These are phyloP conservation scores for Rynchops niger DNA, from an alignment of 2,113 vertebrate species.

Conservation along the genomic window DNA sequence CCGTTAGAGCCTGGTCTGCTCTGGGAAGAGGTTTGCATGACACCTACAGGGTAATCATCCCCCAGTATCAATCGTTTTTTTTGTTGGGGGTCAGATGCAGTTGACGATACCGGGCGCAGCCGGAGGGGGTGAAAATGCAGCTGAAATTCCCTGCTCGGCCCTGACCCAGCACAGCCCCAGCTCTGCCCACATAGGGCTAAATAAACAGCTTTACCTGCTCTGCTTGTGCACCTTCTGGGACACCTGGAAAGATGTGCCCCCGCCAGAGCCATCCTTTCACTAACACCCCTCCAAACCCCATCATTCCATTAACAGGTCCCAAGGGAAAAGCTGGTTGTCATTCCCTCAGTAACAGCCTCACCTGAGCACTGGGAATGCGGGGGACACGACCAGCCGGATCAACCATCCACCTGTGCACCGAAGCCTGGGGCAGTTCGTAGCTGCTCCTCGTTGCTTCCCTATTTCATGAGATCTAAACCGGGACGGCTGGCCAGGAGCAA, in stretches of 20 bases:
- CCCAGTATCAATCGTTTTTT: not conserved
- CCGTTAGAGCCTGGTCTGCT: not conserved
- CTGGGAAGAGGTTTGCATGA: not conserved
- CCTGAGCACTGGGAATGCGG: accelerated
- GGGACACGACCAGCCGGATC: accelerated
- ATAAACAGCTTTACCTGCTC: not conserved
- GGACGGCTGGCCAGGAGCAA: accelerated
- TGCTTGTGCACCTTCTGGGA: not conserved
- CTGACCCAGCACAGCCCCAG: not conserved
- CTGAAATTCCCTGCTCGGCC: not conserved
- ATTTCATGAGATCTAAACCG: not conserved
- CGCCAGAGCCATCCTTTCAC: not conserved
- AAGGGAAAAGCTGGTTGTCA: not conserved
- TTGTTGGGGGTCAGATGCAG: not conserved
- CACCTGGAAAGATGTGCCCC: not conserved
- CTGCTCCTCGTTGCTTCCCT: not conserved
- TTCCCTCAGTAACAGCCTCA: not conserved
- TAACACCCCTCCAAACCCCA: not conserved
- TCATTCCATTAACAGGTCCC: not conserved
- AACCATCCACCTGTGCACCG: not conserved
- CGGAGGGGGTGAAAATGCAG: not conserved
- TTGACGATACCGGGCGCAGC: not conserved
- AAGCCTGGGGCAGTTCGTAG: not conserved
- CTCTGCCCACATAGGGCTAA: not conserved
- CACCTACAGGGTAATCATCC: not conserved